A percentile compares a stretch with the other conserved stretches of the same genome.
Conservation (phyloP, 2,113 vertebrate species). For the Catharus fuscescens region DNA sequence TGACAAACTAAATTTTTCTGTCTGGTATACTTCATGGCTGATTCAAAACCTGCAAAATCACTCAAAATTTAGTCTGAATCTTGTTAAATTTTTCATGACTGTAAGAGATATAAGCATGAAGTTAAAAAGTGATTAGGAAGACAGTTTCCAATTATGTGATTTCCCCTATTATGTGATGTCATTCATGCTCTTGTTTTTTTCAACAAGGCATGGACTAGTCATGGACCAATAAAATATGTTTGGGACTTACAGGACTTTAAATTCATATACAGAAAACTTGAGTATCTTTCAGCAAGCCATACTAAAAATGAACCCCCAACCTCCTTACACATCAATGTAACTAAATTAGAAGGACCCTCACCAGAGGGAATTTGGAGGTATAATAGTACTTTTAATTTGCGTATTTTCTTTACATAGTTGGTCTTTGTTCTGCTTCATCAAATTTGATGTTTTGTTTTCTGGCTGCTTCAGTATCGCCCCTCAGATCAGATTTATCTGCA, state of each 20-base stretch:
- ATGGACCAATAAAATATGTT: neutral
- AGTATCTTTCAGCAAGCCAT: neutral
- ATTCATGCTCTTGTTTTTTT: neutral
- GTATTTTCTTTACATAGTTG: conserved; percentile 73
- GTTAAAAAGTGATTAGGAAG: neutral
- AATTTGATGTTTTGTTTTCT: conserved; percentile 79
- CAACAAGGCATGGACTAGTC: neutral
- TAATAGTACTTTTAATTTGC: neutral
- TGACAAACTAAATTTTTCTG: neutral
- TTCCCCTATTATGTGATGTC: neutral
- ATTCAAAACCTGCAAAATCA: neutral
- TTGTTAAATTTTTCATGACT: neutral
- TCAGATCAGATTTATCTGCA: conserved; percentile 64
- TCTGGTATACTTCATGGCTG: neutral
- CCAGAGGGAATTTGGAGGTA: neutral
- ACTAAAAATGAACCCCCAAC: neutral
- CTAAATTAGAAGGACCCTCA: neutral
- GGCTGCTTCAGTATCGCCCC: conserved; percentile 72
- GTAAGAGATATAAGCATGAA: neutral
- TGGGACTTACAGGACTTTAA: neutral
- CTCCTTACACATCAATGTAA: neutral
- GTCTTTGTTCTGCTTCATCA: conserved; percentile 78
- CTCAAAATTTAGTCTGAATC: neutral
- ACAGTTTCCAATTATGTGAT: neutral
- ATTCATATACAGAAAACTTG: neutral